Evolutionary conservation across 1,140 invertebrate genomes (phyloP).

Genomic region (Hesperophylax magnus): DNA sequence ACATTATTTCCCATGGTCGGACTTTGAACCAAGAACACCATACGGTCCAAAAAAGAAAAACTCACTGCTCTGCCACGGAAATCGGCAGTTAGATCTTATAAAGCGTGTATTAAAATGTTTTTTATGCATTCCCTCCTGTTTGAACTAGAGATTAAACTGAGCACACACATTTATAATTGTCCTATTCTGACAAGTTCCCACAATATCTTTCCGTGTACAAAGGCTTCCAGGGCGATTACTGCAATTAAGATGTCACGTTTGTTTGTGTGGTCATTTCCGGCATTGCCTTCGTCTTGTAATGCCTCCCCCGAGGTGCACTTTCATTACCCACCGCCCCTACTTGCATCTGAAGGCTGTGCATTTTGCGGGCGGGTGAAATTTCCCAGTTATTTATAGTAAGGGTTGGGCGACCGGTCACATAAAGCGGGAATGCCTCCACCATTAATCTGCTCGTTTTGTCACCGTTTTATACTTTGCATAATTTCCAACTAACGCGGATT

Average conservation of each 20-base stretch:
- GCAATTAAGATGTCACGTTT: not conserved
- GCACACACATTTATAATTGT: too few relatives aligned
- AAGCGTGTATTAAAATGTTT: too few relatives aligned
- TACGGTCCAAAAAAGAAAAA: too few relatives aligned
- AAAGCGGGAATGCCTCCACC: not conserved
- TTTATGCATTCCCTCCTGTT: too few relatives aligned
- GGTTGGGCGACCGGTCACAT: not conserved
- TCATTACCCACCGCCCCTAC: not conserved
- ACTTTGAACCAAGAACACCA: too few relatives aligned
- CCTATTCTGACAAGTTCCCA: too few relatives aligned
- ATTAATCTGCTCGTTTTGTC: not conserved
- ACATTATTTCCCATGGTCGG: too few relatives aligned
- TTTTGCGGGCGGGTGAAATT: not conserved
- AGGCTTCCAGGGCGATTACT: not conserved
- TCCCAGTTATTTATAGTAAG: constrained; percentile 6
- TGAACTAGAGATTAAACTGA: too few relatives aligned
- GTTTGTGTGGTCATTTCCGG: constrained; percentile 9
- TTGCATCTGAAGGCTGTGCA: not conserved
- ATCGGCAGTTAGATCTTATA: too few relatives aligned
- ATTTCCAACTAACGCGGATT: too few relatives aligned
- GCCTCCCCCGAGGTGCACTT: not conserved
- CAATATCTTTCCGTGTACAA: not conserved
- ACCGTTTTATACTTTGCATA: not conserved
- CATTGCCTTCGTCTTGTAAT: constrained; percentile 10
- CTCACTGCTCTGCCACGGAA: too few relatives aligned